Conservation (phyloP, 1,140 invertebrate species). For the Drosophila sechellia region DNA sequence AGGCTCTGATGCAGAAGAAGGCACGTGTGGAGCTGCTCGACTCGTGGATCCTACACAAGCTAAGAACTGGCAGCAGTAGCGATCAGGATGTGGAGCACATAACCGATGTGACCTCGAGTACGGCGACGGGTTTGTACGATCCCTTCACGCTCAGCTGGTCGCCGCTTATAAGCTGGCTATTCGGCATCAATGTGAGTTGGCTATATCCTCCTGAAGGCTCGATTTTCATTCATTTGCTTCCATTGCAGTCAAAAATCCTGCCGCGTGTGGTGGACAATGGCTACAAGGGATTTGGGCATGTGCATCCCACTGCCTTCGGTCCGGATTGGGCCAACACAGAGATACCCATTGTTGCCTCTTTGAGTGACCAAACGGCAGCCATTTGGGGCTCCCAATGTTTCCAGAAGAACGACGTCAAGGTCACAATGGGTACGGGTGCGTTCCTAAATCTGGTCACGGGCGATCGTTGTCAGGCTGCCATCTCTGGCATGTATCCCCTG, state of each 20-base stretch:
- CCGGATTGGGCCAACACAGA: slow-evolving; percentile 87
- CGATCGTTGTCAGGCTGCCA: slow-evolving; percentile 89
- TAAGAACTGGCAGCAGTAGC: slow-evolving; percentile 81
- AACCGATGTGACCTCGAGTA: slow-evolving; percentile 94
- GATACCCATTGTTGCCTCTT: slow-evolving; percentile 86
- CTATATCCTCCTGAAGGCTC: slow-evolving; percentile 83
- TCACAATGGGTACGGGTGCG: slow-evolving; percentile 96
- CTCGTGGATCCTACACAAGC: slow-evolving; percentile 95
- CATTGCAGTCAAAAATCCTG: slow-evolving; percentile 88
- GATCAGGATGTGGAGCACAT: slow-evolving; percentile 86
- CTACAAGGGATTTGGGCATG: slow-evolving; percentile 89
- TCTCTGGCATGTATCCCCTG: slow-evolving; percentile 93
- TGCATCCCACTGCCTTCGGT: slow-evolving; percentile 89
- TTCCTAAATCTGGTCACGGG: slow-evolving; percentile 97
- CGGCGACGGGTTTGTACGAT: slow-evolving; percentile 96
- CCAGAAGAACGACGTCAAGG: slow-evolving; percentile 92
- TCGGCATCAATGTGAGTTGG: slow-evolving; percentile 89
- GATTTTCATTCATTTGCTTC: not conserved
- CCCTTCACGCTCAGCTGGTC: slow-evolving; percentile 95
- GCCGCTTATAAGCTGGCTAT: slow-evolving; percentile 55
- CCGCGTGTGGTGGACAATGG: slow-evolving; percentile 92
- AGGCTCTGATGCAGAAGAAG: slow-evolving; percentile 87
- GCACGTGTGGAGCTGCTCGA: slow-evolving; percentile 96
- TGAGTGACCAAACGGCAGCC: slow-evolving; percentile 93
- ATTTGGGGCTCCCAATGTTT: slow-evolving; percentile 97